Evolutionary conservation across 2,113 vertebrate species (phyloP).

Genomic region (Salvelinus sp.): DNA sequence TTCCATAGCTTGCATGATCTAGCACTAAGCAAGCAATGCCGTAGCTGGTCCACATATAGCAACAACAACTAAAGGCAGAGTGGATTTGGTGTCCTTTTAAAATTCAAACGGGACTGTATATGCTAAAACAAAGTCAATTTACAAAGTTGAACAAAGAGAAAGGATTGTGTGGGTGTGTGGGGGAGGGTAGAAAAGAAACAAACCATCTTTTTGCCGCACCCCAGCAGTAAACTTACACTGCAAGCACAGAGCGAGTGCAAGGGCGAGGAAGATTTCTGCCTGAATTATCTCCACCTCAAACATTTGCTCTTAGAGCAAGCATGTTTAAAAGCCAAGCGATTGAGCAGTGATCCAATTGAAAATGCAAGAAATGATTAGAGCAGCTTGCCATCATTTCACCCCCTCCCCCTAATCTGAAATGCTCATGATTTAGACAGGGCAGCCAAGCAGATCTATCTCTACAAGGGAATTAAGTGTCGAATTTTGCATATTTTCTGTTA

Average conservation of each 20-base stretch:
- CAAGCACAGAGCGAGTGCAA: slow-evolving; percentile 75
- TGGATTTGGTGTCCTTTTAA: too few relatives aligned
- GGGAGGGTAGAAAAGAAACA: too few relatives aligned
- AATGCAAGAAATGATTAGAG: slow-evolving; percentile 99
- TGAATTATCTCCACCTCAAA: slow-evolving; percentile 99
- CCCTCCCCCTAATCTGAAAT: too few relatives aligned
- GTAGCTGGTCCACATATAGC: too few relatives aligned
- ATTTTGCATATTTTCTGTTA: slow-evolving; percentile 99
- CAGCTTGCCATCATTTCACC: slow-evolving; percentile 99
- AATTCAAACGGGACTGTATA: too few relatives aligned
- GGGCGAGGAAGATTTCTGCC: slow-evolving; percentile 95
- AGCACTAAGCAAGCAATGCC: too few relatives aligned
- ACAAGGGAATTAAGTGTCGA: slow-evolving; percentile 99
- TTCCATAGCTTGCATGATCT: too few relatives aligned
- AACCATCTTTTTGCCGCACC: too few relatives aligned
- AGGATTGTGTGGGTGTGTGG: too few relatives aligned
- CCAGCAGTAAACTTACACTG: slow-evolving; percentile 99
- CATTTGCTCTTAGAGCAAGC: slow-evolving; percentile 99
- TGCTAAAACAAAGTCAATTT: too few relatives aligned
- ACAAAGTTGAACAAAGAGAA: too few relatives aligned
- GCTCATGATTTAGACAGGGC: slow-evolving; percentile 99
- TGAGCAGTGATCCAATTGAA: slow-evolving; percentile 99
- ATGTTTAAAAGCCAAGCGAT: slow-evolving; percentile 99
- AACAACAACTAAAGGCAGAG: too few relatives aligned
- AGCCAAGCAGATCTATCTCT: slow-evolving; percentile 99